Percentiles rank a stretch among this genome's conserved stretches.
Evolutionary conservation across 2,888 invertebrate genomes (phyloP).

Genomic region (Cataglyphis albicans): DNA sequence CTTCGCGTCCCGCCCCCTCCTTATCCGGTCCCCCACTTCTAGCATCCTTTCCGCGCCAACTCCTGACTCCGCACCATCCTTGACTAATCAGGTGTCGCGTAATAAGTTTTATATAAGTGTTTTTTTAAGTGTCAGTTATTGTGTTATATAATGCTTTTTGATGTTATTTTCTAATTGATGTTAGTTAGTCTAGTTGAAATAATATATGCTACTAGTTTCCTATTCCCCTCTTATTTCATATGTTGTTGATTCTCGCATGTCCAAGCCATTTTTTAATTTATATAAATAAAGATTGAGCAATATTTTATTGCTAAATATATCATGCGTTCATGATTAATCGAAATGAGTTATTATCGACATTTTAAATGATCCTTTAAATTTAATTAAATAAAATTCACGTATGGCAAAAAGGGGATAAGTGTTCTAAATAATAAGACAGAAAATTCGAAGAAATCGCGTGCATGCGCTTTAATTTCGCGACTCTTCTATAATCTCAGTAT

Average conservation of each 20-base stretch:
- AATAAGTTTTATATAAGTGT: not conserved
- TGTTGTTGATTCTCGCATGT: no score
- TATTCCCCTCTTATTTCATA: not conserved
- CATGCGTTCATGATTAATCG: no score
- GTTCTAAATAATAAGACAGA: no score
- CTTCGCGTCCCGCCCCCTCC: constrained; percentile 61
- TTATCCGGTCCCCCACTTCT: constrained; percentile 63
- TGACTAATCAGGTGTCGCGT: constrained; percentile 38
- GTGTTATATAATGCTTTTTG: not conserved
- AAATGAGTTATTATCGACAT: not conserved
- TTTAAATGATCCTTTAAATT: not conserved
- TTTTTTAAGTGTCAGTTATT: not conserved
- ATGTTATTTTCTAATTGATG: not conserved
- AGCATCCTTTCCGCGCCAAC: constrained; percentile 20
- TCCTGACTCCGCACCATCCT: constrained; percentile 44
- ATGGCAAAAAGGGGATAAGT: no score
- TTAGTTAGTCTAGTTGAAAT: not conserved
- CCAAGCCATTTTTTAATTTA: no score
- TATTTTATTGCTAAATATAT: no score
- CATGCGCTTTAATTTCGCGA: constrained; percentile 78
- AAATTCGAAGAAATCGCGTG: constrained; percentile 69
- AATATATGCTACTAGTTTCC: not conserved
- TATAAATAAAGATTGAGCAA: no score
- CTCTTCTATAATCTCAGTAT: constrained; percentile 70
- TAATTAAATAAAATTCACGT: not conserved